Conservation (phyloP, 2,113 vertebrate species). For the Mystacornis crossleyi region DNA sequence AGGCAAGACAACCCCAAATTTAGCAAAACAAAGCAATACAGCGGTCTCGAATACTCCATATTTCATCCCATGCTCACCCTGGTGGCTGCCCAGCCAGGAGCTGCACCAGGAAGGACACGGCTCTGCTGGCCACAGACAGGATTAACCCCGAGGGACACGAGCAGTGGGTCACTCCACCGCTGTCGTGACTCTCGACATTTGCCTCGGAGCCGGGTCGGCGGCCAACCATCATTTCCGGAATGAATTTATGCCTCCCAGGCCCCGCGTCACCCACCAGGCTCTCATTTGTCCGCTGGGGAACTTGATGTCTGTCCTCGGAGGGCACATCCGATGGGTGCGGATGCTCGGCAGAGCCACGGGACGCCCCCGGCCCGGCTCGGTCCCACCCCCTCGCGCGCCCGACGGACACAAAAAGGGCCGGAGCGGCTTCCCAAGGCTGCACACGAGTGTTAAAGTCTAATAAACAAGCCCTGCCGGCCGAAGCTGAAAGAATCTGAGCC, state of each 20-base stretch:
- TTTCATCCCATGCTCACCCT: background rate
- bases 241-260: background rate
- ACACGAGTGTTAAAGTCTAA: conserved; percentile 65
- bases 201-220: background rate
- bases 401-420: background rate
- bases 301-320: background rate
- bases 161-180: background rate
- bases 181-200: background rate
- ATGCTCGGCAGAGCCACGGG: background rate
- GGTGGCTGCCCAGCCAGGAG: background rate
- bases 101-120: background rate
- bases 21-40: background rate
- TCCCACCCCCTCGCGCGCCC: background rate
- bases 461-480: conserved; percentile 59
- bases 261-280: background rate
- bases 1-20: background rate
- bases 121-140: background rate
- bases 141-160: background rate
- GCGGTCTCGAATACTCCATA: fast-evolving
- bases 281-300: background rate
- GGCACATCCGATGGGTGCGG: background rate
- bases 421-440: conserved; percentile 35
- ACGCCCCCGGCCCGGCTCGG: background rate
- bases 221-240: background rate
- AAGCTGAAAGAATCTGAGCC: conserved; percentile 60